Evolutionary conservation across 2,113 vertebrate genomes (phyloP), one percentile per base, ranked within the genome.

Genomic region (Percopsis transmontana): DNA sequence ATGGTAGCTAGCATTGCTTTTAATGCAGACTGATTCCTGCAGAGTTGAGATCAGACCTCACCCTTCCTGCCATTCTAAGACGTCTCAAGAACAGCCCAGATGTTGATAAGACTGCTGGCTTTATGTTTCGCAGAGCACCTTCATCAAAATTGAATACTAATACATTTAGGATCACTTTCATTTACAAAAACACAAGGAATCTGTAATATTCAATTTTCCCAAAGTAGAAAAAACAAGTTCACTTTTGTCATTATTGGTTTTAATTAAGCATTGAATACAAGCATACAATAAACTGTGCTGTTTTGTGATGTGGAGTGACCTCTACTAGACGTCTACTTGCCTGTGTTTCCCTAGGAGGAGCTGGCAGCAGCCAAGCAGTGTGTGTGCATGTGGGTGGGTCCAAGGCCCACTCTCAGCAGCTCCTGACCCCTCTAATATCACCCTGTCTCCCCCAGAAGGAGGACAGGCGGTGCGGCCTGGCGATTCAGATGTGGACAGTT

Each of bases 301-400:
- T 18, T 12, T 14, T 21, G 20, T 20, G 13, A 41, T 44, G 14
- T 6, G 42, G 18, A 44, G 15, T 58, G 56, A n/a, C 39, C 38
- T 41, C 39, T 21, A 58, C 40, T 42, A 40, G 7, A 11, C 56
- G n/a, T 41, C 18, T n/a, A 40, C 38, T 33, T 41, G 13, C 23
- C 10, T 5, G 13, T 53, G 45, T 13, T 6, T 51, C 19, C 23
- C 42, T 47, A 95, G 94, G 91, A 92, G 33, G 85, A 95, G 82
- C 85, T 94, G 15, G 89, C 90, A 69, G 64, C 72, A 0, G 93
- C 91, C 1, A 91, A 58, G 58, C 89, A 72, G 11, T n/a, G n/a
- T n/a, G n/a, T n/a, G n/a, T n/a, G n/a, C n/a, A 91, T 12, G 94
- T 94, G 80, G 94, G 95, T 94, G 93, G 94, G 79, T 95, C 92